phyloP scores from a whole-genome alignment of 2,797 vertebrate genomes.

The Linurgus olivaceus region DNA sequence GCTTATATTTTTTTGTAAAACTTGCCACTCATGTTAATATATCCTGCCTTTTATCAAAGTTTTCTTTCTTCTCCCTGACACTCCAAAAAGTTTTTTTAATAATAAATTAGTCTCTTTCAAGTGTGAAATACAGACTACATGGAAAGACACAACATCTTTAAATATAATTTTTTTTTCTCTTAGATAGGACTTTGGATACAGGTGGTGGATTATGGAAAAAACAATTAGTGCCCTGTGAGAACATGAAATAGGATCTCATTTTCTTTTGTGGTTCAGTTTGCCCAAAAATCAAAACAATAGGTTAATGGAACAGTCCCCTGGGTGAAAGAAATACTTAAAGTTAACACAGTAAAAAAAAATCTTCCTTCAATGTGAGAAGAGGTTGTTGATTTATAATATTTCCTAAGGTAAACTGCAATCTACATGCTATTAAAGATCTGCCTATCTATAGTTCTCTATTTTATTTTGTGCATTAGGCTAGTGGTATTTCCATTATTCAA shows the following conservation, averaged over 20 bases:
- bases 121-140: neutral
- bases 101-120: neutral
- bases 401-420: neutral
- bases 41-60: neutral
- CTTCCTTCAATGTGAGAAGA: neutral
- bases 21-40: neutral
- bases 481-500: neutral
- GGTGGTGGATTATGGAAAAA: neutral
- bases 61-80: neutral
- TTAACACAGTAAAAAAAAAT: neutral
- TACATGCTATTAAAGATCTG: neutral
- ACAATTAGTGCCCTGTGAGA: neutral
- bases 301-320: neutral
- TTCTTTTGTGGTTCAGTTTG: neutral
- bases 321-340: neutral
- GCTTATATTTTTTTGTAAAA: conserved; percentile 2
- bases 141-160: neutral
- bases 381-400: neutral
- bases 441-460: neutral
- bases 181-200: neutral
- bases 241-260: neutral
- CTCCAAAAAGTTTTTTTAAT: neutral
- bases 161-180: neutral
- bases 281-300: neutral
- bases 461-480: neutral